Conservation (phyloP, 2,888 invertebrate species). For the Desoria tigrina region DNA sequence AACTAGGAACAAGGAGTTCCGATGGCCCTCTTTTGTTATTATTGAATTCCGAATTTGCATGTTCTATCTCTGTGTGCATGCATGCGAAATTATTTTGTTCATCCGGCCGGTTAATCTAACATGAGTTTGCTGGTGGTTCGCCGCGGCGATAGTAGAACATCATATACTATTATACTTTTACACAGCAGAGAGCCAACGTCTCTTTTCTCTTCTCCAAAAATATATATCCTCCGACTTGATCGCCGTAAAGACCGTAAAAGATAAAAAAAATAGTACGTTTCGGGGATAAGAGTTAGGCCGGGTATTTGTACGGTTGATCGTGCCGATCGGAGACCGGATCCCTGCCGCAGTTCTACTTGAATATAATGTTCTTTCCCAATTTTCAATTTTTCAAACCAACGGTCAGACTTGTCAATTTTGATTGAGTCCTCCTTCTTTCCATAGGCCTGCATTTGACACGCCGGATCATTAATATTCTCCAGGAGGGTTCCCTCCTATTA, state of each 20-base stretch:
- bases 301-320: not conserved
- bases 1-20: no score
- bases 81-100: conserved; percentile 42
- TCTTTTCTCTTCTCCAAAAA: no score
- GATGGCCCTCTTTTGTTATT: no score
- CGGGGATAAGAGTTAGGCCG: no score
- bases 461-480: conserved; percentile 7
- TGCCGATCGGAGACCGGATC: not conserved
- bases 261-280: no score
- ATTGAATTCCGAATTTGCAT: no score
- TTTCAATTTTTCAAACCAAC: conserved; percentile 11
- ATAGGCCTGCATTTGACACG: conserved; percentile 4
- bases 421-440: not conserved
- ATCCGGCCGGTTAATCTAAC: conserved; percentile 31
- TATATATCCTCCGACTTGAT: no score
- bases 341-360: not conserved
- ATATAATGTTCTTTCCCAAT: conserved; percentile 2
- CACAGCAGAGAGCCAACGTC: not conserved
- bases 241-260: no score
- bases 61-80: conserved; percentile 10
- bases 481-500: no score
- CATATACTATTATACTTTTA: no score
- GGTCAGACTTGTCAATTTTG: conserved; percentile 4
- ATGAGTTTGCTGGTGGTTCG: conserved; percentile 3
- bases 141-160: no score